Base-by-base conservation (phyloP, 1,140 invertebrate species). In the Brachionus angularis region DNA sequence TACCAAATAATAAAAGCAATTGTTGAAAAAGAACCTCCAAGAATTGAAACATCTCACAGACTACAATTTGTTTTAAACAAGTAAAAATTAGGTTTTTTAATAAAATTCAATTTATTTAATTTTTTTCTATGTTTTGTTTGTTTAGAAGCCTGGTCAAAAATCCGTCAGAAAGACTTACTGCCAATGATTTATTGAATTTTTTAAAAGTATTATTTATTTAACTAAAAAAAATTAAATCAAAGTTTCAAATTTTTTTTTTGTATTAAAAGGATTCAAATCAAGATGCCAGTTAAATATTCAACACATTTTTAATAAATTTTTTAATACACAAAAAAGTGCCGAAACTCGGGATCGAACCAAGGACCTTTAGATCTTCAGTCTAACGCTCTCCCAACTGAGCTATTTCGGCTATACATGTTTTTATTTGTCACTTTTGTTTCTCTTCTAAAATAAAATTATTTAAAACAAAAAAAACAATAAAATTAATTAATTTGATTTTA, bases 21-120 rank as follows among this genome's bases (percentile, higher is more conserved):
- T 14, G 53, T 58, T 39, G 34, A 58, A 58, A 58, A 58, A 42
- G 53, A 58, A 12, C 53, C 53, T 23, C 53, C 53, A 21, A 58
- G 39, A 58, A 58, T 58, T 23, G 53, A 58, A 23, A 58, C 53
- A 39, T 58, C 53, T 58, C 23, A 23, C 4, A 16, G 53, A 25
- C 23, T 58, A 39, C 34, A 58, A 58, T 58, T 58, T 58, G 34
- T 58, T 42, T 58, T 58, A 23, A 58, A 58, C 18, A 58, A 58
- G 53, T 58, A 58, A 39, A 2, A 3, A 3, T 42, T 21, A 23
- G 1, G 14, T 3, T n/a, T n/a, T n/a, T 42, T 5, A 21, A 5
- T n/a, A 55, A 55, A 18, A 10, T 25, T 23, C 3, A 50, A 18
- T 34, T 21, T n/a, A n/a, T n/a, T n/a, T 34, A 34, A 34, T 18